Base-by-base conservation (phyloP, 2,888 invertebrate genomes). In the Gortyna flavago region DNA sequence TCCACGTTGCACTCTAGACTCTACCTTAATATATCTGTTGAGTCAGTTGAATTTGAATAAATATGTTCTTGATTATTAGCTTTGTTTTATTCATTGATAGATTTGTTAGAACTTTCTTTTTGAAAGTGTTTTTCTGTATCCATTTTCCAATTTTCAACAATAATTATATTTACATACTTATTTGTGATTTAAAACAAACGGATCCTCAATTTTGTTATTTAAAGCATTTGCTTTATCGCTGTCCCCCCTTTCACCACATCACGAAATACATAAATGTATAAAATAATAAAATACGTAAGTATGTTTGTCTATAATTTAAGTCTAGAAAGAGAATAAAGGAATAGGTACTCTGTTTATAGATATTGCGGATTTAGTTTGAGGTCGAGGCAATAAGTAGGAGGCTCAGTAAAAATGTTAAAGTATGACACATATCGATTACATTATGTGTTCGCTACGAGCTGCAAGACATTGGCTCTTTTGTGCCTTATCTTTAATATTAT, bases 401-500 rank as follows among this genome's bases (percentile, higher is more conserved):
- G 11, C 32, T 41, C 64, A 70, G 70, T 68, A 65, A 35, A 69
- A 66, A 77, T 72, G 48, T 61, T 79, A 48, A 77, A 64, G 41
- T 61, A 77, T 80, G 76, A 81, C 82, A 83, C 79, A 79, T 69
- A 68, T 16, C 29, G 32, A 38, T 71, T 84, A 69, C 35, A 38
- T 61, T 41, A 70, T 76, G 72, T 70, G 66, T 75, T 57, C 32
- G 54, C 51, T 74, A 75, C 11, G 48, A 67, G 48, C 38, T 72
- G 44, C 69, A 73, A 74, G 66, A 80, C 75, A 79, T 80, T 61
- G 68, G 18, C 69, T 77, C 71, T 75, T 79, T 85, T 84, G 68
- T 77, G 38, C 41, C 44, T 82, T 85, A 84, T 87, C 81, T 74
- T 21, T 62, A 72, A 67, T 72, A 77, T 72, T 79, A 85, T 81